These are phyloP conservation scores for Chalcosyrphus nemorum DNA, from an alignment of 2,888 invertebrate genomes.

Conservation along the genomic window DNA sequence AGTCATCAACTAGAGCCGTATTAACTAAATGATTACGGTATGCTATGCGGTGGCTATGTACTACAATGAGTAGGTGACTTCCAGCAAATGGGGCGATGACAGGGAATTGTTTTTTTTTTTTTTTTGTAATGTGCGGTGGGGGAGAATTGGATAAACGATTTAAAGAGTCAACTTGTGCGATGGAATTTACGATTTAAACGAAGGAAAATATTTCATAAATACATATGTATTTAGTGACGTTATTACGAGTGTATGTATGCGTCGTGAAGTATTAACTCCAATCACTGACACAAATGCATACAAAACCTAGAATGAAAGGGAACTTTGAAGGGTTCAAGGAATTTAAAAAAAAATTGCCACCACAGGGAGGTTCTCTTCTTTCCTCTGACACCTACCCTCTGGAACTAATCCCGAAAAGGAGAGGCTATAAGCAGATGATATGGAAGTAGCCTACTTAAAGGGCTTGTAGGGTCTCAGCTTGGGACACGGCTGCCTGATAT, in stretches of 20 bases:
- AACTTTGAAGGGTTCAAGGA: too few species aligned
- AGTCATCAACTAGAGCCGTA: conserved; percentile 34
- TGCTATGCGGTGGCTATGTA: conserved; percentile 3
- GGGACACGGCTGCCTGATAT: too few species aligned
- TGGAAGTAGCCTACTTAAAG: too few species aligned
- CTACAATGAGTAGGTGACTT: conserved; percentile 7
- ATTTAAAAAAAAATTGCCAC: too few species aligned
- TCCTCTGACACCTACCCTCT: too few species aligned
- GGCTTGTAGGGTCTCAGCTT: too few species aligned
- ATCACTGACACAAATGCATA: too few species aligned
- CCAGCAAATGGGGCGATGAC: conserved; percentile 50
- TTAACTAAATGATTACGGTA: conserved; percentile 45
- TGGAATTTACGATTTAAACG: conserved; percentile 36
- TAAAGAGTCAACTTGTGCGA: neutral
- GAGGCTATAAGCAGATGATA: too few species aligned
- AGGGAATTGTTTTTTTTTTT: conserved; percentile 38
- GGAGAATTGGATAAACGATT: conserved; percentile 56
- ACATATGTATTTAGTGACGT: conserved; percentile 19
- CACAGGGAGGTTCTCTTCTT: too few species aligned
- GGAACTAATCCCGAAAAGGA: too few species aligned
- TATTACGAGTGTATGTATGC: neutral
- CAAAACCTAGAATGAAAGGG: too few species aligned
- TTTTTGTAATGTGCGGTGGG: neutral
- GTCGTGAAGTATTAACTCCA: neutral
- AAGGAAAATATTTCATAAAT: conserved; percentile 8